phyloP scores from a whole-genome alignment of 2,113 vertebrate species.

The Hiodon alosoides region DNA sequence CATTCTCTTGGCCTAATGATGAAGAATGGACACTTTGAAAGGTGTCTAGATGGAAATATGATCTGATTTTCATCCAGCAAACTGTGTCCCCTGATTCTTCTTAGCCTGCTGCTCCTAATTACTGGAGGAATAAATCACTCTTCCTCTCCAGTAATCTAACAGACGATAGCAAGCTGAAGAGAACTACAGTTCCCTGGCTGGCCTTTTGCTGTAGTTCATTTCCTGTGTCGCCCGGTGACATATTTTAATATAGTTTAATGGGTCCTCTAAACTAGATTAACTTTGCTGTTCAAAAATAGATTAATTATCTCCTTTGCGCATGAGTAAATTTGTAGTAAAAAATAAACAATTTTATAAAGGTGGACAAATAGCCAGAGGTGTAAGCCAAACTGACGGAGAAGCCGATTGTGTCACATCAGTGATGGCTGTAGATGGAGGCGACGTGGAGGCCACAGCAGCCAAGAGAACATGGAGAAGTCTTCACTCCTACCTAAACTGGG shows the following conservation, averaged over 20 bases:
- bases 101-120: background rate
- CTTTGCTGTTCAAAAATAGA: constrained; percentile 30
- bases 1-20: constrained; percentile 10
- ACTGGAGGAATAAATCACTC: constrained; percentile 20
- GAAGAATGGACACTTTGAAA: background rate
- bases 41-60: constrained; percentile 1
- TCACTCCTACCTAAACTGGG: too few relatives aligned
- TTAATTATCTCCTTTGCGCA: constrained; percentile 28
- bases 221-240: constrained; percentile 29
- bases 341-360: background rate
- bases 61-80: background rate
- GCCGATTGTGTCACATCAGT: background rate
- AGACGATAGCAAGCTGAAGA: background rate
- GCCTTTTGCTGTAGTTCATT: constrained; percentile 20
- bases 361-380: constrained; percentile 13
- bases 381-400: constrained; percentile 11
- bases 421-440: background rate
- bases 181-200: background rate
- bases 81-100: background rate
- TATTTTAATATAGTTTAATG: constrained; percentile 20
- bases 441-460: background rate
- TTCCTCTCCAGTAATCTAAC: constrained; percentile 19
- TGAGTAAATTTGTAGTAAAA: background rate
- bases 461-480: background rate
- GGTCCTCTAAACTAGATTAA: constrained; percentile 34